Conservation (phyloP, 2,797 vertebrate genomes). For the Myoxocephalus aenaeus region DNA sequence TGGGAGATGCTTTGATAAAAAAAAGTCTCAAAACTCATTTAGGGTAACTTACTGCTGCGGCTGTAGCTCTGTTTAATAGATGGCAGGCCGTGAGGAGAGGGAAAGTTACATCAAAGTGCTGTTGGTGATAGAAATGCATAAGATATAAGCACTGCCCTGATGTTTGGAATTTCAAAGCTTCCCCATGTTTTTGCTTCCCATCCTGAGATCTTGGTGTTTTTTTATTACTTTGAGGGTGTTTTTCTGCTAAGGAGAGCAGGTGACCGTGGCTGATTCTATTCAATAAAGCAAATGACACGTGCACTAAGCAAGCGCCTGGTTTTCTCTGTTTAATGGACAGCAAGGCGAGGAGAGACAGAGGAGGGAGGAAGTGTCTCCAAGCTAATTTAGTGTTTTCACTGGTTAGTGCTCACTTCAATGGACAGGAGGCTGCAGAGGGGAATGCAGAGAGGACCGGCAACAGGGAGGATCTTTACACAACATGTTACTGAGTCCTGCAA, state of each 20-base stretch:
- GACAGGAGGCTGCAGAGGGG: conserved; percentile 22
- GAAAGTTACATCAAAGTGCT: conserved; percentile 72
- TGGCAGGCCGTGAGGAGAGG: conserved; percentile 39
- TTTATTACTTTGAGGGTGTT: conserved; percentile 63
- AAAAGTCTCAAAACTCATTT: conserved; percentile 66
- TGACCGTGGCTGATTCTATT: conserved; percentile 51
- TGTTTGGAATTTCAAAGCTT: conserved; percentile 70
- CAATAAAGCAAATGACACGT: conserved; percentile 62
- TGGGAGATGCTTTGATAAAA: conserved; percentile 66
- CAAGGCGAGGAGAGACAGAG: conserved; percentile 43
- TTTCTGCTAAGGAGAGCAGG: conserved; percentile 21
- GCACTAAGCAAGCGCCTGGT: conserved; percentile 7
- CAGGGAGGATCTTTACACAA: background rate
- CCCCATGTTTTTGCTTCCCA: conserved; percentile 28
- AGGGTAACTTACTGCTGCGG: conserved; percentile 54
- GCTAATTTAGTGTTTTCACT: conserved; percentile 54
- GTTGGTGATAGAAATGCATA: conserved; percentile 68
- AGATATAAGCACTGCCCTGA: conserved; percentile 63
- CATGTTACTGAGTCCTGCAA: background rate
- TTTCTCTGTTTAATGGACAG: conserved; percentile 58
- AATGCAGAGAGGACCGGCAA: background rate
- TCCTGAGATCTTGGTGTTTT: conserved; percentile 57
- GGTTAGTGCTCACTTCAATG: conserved; percentile 45
- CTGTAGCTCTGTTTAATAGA: conserved; percentile 59
- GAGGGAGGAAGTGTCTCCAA: conserved; percentile 44